Evolutionary conservation across 2,888 invertebrate species (phyloP), one percentile per base, ranked within the genome.

Genomic region (Lobophora halterata): DNA sequence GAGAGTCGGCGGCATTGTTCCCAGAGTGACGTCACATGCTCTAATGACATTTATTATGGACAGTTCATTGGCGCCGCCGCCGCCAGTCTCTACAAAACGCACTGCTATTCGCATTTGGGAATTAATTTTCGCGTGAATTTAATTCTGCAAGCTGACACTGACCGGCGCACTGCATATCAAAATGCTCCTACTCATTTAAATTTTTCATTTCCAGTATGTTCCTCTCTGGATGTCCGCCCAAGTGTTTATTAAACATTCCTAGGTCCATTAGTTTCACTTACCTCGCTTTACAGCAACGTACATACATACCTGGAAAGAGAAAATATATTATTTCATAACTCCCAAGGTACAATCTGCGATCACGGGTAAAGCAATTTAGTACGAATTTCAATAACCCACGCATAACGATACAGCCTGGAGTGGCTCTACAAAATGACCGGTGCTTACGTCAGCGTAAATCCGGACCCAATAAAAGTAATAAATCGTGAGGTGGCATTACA

Each of bases 11-110:
- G 57, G 70, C 71, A 71, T 73, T 69, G 64, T 72, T 76, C 57
- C 63, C 65, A 52, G 58, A 66, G 65, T 81, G 76, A 80, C 78
- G 79, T 78, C 79, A 79, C 69, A 66, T 69, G 66, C 69, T 71
- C 75, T 79, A 75, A 82, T 79, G 77, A 76, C 76, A 74, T 81
- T 81, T 80, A 80, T 79, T 79, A 77, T 70, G 63, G 72, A 71
- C 75, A 74, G 77, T 76, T 75, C 76, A 81, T 77, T 72, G 79
- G 73, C 71, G 74, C 65, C 70, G 61, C 65, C 67, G 72, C 63
- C 68, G 62, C 65, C 57, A 64, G 62, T 70, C 72, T 71, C 68
- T 52, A 56, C 64, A 68, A 63, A 70, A 65, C 61, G 62, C 65
- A 60, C 55, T 51, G 63, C 55, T 68, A 65, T 73, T 69, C 66